A percentile compares a stretch with the other conserved stretches of the same genome.
phyloP scores from a whole-genome alignment of 2,888 invertebrate genomes.

The Anticlea derivata region DNA sequence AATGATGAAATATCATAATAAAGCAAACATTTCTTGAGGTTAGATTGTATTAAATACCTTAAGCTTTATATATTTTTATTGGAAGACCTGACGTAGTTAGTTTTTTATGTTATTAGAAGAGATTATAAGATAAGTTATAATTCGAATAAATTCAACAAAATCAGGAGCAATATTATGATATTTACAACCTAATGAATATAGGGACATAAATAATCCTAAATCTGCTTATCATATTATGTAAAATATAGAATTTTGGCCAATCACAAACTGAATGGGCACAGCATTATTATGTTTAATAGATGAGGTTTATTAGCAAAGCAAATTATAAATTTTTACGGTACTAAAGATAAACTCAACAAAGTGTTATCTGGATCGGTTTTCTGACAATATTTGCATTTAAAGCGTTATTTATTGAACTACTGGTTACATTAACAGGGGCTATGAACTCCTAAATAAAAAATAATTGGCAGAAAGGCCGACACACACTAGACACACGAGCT shows the following conservation, averaged over 20 bases:
- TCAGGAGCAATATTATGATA: slow-evolving; percentile 49
- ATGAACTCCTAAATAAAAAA: slow-evolving; percentile 16
- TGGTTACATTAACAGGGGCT: slow-evolving; percentile 19
- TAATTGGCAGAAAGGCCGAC: not conserved
- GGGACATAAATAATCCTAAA: slow-evolving; percentile 67
- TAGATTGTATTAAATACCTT: too few species aligned
- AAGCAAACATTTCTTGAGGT: too few species aligned
- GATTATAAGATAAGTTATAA: too few species aligned
- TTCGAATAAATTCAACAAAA: not conserved
- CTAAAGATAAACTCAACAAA: slow-evolving; percentile 1
- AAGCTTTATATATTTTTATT: too few species aligned
- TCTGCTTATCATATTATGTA: slow-evolving; percentile 72
- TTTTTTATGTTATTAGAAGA: too few species aligned
- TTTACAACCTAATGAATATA: slow-evolving; percentile 54
- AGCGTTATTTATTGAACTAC: slow-evolving; percentile 20
- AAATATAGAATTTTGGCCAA: slow-evolving; percentile 54
- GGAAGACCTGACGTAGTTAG: too few species aligned
- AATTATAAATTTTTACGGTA: slow-evolving; percentile 19
- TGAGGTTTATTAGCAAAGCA: slow-evolving; percentile 1
- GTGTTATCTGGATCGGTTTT: slow-evolving; percentile 3
- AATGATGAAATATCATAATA: too few species aligned
- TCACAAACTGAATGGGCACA: slow-evolving; percentile 2
- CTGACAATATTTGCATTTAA: slow-evolving; percentile 20
- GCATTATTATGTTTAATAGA: not conserved
- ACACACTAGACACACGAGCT: not conserved